phyloP scores from a whole-genome alignment of 2,888 invertebrate genomes.

The Agrilus biguttatus region DNA sequence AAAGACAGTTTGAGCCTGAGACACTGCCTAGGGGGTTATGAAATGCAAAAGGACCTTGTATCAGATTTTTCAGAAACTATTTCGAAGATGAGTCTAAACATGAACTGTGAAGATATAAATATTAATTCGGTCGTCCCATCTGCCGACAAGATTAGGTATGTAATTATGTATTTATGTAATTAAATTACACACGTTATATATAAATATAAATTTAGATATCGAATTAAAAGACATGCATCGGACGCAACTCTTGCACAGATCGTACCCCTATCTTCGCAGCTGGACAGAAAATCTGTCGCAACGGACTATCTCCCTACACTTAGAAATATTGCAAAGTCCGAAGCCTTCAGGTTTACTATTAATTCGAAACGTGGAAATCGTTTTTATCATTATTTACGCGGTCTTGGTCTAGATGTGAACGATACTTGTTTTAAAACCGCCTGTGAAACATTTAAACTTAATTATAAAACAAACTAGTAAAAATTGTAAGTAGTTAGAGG shows the following conservation, averaged over 20 bases:
- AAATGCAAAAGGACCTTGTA: neutral
- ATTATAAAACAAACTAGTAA: too few species aligned
- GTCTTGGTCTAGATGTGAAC: conserved; percentile 8
- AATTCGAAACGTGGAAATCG: conserved; percentile 55
- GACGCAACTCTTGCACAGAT: conserved; percentile 35
- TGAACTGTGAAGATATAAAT: conserved; percentile 2
- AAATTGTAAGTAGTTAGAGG: too few species aligned
- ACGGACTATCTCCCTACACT: conserved; percentile 57
- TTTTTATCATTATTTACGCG: conserved; percentile 57
- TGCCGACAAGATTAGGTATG: too few species aligned
- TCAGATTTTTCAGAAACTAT: neutral
- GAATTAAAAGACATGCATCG: conserved; percentile 26
- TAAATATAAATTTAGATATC: conserved; percentile 27
- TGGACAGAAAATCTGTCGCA: conserved; percentile 41
- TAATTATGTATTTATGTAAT: too few species aligned
- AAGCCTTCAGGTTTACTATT: conserved; percentile 41
- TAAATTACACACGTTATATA: too few species aligned
- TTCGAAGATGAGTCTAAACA: neutral
- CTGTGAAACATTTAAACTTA: too few species aligned
- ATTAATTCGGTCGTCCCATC: too few species aligned
- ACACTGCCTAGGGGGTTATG: neutral
- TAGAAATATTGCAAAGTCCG: conserved; percentile 54
- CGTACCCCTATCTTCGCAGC: conserved; percentile 31
- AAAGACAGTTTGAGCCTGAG: neutral
- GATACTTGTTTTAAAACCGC: conserved; percentile 6